Base-by-base conservation (phyloP, 2,113 vertebrate genomes). In the Daubentonia madagascariensis region DNA sequence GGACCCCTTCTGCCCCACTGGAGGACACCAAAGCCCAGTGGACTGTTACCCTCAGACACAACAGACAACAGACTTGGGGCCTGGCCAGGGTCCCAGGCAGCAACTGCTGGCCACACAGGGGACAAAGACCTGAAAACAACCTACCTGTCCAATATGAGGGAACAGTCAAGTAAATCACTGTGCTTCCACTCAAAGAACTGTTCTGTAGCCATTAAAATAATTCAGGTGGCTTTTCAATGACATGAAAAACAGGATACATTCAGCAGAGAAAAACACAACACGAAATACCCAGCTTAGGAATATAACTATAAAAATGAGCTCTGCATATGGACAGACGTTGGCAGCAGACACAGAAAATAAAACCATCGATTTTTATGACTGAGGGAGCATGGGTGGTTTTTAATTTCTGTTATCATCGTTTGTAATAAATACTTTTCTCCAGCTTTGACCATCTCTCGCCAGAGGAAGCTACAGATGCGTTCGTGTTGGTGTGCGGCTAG, bases 381-480 rank as follows among this genome's bases (percentile, higher is more conserved):
- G 30, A 89, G 35, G 75, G 85, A 81, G 35, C 32, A 10, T 17
- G 68, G 65, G 12, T 72, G 43, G 68, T 43, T 84, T 96, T 96
- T 90, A 96, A 83, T 73, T 95, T 80, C 86, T 88, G 25, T 72
- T 85, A 81, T 59, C 95, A 57, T 45, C 22, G 20, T 48, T 75
- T 54, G 68, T 86, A 85, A 95, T 73, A 95, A 96, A 78, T 23
- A 22, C n/a, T 86, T 72, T 63, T 79, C 90, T 37, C 83, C 54
- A 92, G 94, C 54, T 81, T 92, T 92, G 84, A 65, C 86, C 96
- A 40, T 79, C 90, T 95, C 87, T 95, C 95, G 18, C 30, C 73
- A 78, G 95, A 81, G 70, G 84, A 84, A 80, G 79, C 30, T 23
- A 22, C 9, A 3, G 59, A 67, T 35, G 81, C 37, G 3, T 54